Evolutionary conservation across 2,888 invertebrate species (phyloP), one percentile per base, ranked within the genome.

Genomic region (Pseudanteris insignis): DNA sequence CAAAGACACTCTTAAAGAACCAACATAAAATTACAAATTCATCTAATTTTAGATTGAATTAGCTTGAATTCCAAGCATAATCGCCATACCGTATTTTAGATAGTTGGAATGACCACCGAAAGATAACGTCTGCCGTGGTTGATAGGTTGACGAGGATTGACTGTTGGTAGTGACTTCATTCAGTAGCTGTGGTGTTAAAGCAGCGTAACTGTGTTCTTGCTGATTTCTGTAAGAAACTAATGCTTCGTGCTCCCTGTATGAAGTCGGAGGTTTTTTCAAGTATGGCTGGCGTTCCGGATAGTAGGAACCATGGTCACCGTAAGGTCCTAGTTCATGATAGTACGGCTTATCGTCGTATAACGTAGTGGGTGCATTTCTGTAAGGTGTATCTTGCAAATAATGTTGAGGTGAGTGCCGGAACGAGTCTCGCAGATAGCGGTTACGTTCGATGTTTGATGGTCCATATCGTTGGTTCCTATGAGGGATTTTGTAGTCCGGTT

Each of bases 61-160:
- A n/a, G n/a, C n/a, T n/a, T n/a, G n/a, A n/a, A n/a, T n/a, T n/a
- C n/a, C n/a, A n/a, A n/a, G n/a, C n/a, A n/a, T n/a, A n/a, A n/a
- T n/a, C n/a, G n/a, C n/a, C n/a, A n/a, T 57, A 76, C 74, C 73
- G 36, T 66, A 69, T 54, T 70, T 70, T 29, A 72, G 61, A 36
- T 73, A 70, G 62, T 62, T 69, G n/a, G 65, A 63, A 11, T 70
- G 67, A 9, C 68, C 71, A 0, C 63, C 67, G 33, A 70, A 73
- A 1, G 70, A 67, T 0, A 65, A 54, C 1, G 66, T 53, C 13
- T 68, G 67, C n/a, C 67, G 59, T 4, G 54, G 25, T 12, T 65
- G 50, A 3, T 60, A 53, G n/a, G 26, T 29, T 6, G 40, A 24
- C 7, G 25, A 10, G 7, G 26, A 24, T 12, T 32, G 28, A 29